Base-by-base conservation (phyloP, 2,113 vertebrate species). In the Parotia lawesii region DNA sequence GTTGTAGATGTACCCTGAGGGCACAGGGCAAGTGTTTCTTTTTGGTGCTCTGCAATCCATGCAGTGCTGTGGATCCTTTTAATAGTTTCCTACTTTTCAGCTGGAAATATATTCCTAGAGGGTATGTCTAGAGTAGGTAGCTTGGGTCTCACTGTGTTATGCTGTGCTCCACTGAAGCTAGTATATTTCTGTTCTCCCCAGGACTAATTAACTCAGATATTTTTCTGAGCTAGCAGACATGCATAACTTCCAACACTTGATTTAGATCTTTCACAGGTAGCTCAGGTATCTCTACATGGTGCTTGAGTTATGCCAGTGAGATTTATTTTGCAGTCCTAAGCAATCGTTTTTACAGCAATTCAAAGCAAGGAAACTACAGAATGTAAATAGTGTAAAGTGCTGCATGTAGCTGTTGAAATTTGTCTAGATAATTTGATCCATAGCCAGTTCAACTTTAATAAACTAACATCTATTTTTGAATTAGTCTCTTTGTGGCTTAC, bases 381-480 rank as follows among this genome's bases (percentile, higher is more conserved):
- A 54, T 21, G 17, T 44, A 73, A 91, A 61, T 5, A 18, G 6
- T 28, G 53, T 45, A 20, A 85, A 91, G 29, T 76, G 25, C 5
- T 85, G 19, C 16, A 62, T 25, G 8, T 16, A 84, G 40, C 18
- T 77, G 6, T 23, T 78, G 44, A 85, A 79, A 79, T 91, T 64
- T 72, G 45, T 76, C 61, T 42, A 17, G 31, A 70, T 79, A 76
- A 87, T 78, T 82, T 85, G 70, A 61, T 82, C 33, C 0, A 0
- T 61, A 67, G 12, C 24, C 50, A 24, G 18, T 50, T 90, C 70
- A 69, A 42, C 71, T 83, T 91, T 60, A 62, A 94, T 83, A 93
- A 94, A 87, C 58, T 89, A 95, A 66, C 62, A 62, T 38, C 91
- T 95, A 80, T 83, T 95, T 94, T 79, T 80, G 74, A 91, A 90